These are phyloP conservation scores for Apis cerana DNA, from an alignment of 1,140 invertebrate species.

Conservation along the genomic window DNA sequence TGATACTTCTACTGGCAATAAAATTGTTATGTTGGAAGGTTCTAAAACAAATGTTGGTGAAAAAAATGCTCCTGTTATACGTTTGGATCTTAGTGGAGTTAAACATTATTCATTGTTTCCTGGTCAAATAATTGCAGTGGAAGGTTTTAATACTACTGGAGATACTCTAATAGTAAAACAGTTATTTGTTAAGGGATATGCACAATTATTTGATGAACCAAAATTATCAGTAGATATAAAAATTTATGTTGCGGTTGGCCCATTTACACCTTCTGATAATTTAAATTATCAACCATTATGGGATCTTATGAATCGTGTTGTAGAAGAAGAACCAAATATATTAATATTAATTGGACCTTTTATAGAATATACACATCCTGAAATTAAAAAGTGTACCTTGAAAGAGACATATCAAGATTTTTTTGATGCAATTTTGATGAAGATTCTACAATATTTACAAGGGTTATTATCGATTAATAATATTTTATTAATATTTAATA, in stretches of 20 bases:
- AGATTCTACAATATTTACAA: constrained; percentile 82
- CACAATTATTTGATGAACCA: constrained; percentile 60
- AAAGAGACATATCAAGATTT: constrained; percentile 86
- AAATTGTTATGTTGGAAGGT: constrained; percentile 87
- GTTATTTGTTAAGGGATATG: constrained; percentile 82
- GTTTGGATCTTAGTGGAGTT: constrained; percentile 84
- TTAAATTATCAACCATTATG: constrained; percentile 90
- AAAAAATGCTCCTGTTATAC: constrained; percentile 67
- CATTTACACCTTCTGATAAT: constrained; percentile 89
- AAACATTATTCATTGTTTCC: constrained; percentile 90
- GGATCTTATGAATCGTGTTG: constrained; percentile 87
- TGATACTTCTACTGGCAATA: constrained; percentile 17
- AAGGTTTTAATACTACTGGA: constrained; percentile 87
- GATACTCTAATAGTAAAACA: constrained; percentile 86
- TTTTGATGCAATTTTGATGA: constrained; percentile 87
- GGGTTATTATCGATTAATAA: constrained; percentile 72
- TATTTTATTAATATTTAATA: background rate
- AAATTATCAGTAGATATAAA: constrained; percentile 80
- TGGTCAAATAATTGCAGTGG: constrained; percentile 90
- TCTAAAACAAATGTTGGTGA: constrained; percentile 80
- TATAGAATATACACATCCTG: constrained; percentile 86
- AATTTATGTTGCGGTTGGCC: constrained; percentile 90
- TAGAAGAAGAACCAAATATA: constrained; percentile 88
- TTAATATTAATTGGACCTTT: constrained; percentile 93
- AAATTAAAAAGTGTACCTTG: constrained; percentile 82